Evolutionary conservation across 2,888 invertebrate species (phyloP).

Genomic region (Cotesia congregata): DNA sequence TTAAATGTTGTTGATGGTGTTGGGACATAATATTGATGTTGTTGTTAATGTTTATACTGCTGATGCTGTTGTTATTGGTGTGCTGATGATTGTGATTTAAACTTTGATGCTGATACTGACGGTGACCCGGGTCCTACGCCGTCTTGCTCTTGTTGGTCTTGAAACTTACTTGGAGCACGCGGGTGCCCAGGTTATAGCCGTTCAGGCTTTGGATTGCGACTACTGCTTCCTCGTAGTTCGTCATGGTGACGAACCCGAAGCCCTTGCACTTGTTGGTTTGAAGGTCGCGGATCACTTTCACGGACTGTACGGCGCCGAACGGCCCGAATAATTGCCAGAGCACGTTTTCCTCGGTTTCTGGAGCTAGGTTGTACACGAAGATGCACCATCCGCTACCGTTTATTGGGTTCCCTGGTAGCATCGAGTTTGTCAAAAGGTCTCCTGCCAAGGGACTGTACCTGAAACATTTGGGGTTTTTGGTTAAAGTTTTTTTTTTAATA

Average conservation of each 20-base stretch:
- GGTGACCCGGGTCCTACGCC: constrained; percentile 73
- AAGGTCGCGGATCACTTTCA: constrained; percentile 92
- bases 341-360: constrained; percentile 95
- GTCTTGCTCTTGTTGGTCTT: constrained; percentile 87
- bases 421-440: constrained; percentile 81
- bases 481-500: constrained; percentile 1
- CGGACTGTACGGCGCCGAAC: constrained; percentile 93
- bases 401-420: constrained; percentile 81
- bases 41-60: no score
- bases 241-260: constrained; percentile 95
- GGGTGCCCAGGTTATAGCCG: constrained; percentile 91
- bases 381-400: constrained; percentile 88
- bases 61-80: no score
- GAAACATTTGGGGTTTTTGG: constrained; percentile 54
- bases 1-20: background rate
- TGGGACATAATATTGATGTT: no score
- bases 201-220: constrained; percentile 93
- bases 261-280: constrained; percentile 96
- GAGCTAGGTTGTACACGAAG: constrained; percentile 95
- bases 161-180: constrained; percentile 93
- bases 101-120: constrained; percentile 42
- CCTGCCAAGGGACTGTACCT: constrained; percentile 91
- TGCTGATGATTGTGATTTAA: constrained; percentile 38
- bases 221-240: constrained; percentile 93
- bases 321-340: constrained; percentile 97